Percentiles rank a stretch among this genome's conserved stretches.
These are phyloP conservation scores for Phataginus tetradactyla DNA, from an alignment of 2,797 vertebrate species.

Conservation along the genomic window DNA sequence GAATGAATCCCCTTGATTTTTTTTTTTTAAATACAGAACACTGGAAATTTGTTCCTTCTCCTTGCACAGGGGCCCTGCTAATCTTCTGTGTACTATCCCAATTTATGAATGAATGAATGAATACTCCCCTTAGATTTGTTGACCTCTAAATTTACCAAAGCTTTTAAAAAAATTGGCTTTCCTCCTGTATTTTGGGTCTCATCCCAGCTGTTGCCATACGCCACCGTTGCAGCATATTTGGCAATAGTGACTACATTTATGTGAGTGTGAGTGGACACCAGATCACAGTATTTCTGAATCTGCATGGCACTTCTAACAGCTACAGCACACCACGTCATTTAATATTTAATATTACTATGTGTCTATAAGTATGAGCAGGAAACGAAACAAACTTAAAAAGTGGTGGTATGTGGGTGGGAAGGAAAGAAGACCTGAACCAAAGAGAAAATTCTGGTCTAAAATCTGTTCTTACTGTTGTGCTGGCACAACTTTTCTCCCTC, in stretches of 20 bases:
- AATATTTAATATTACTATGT: accelerated
- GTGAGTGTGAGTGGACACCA: accelerated
- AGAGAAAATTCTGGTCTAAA: neutral
- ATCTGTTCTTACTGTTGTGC: neutral
- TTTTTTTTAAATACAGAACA: neutral
- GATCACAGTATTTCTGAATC: accelerated
- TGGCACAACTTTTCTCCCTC: neutral
- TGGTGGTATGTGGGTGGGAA: no score
- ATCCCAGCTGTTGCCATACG: accelerated
- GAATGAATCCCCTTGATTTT: neutral
- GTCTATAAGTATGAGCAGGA: neutral
- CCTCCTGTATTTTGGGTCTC: neutral
- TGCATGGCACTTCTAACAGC: accelerated
- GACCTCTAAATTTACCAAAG: neutral
- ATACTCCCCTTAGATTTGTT: neutral
- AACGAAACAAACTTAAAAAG: neutral
- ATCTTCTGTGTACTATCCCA: neutral
- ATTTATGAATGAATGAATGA: neutral
- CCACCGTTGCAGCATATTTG: accelerated
- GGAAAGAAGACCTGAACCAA: neutral
- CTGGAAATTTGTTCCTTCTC: neutral
- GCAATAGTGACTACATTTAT: accelerated
- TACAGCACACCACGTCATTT: neutral
- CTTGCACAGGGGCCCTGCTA: neutral
- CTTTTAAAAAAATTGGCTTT: neutral